Percentiles rank a stretch among this genome's conserved stretches.
phyloP scores from a whole-genome alignment of 2,797 vertebrate species.

The Capromys pilorides region DNA sequence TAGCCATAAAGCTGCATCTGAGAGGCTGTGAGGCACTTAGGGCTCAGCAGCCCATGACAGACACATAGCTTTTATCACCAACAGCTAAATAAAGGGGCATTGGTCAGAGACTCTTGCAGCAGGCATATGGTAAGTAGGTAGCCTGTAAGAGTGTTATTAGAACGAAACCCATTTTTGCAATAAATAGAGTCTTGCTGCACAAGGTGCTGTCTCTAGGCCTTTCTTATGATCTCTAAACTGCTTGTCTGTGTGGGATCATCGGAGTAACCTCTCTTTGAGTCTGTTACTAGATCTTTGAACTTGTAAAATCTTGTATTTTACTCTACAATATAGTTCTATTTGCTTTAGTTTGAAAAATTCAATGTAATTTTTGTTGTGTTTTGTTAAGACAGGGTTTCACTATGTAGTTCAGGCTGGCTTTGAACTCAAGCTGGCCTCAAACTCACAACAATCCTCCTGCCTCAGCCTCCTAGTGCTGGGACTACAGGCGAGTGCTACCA shows the following conservation, averaged over 20 bases:
- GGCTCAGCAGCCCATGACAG: not conserved
- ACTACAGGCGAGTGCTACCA: not conserved
- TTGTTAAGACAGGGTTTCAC: not conserved
- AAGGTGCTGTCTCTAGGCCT: not conserved
- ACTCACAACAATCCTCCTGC: not conserved
- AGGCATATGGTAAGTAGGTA: not conserved
- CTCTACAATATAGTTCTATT: not conserved
- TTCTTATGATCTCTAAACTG: not conserved
- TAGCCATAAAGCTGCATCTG: not conserved
- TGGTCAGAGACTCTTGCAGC: not conserved
- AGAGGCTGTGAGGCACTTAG: not conserved
- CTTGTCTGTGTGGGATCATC: not conserved
- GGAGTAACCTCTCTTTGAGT: not conserved
- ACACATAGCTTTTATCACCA: not conserved
- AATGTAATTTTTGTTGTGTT: not conserved
- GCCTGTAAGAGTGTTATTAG: not conserved
- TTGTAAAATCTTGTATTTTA: not conserved
- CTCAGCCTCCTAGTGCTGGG: not conserved
- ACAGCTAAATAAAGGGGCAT: not conserved
- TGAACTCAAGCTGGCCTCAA: not conserved
- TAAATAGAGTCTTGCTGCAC: not conserved
- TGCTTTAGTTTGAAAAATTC: not conserved
- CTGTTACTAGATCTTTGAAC: not conserved
- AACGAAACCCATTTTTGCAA: not conserved
- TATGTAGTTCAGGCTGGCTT: not conserved